These are phyloP conservation scores for Halocynthia aurantium DNA, from an alignment of 23 tunicate species.

Conservation along the genomic window DNA sequence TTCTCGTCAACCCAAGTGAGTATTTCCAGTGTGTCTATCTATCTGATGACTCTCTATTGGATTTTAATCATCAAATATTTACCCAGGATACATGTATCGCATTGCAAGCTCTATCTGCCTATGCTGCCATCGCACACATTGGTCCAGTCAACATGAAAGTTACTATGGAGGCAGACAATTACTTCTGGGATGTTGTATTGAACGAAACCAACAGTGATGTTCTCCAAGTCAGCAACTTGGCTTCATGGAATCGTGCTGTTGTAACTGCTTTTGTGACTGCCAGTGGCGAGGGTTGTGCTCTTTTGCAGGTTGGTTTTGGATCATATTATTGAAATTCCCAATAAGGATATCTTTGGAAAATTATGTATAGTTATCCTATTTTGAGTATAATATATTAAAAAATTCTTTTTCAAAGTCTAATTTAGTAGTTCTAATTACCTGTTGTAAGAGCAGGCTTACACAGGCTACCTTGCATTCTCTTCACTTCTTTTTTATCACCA, in stretches of 20 bases:
- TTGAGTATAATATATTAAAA: too few species aligned
- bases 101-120: constrained; percentile 86
- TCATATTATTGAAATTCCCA: too few species aligned
- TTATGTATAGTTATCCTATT: background rate
- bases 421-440: too few species aligned
- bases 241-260: constrained; percentile 41
- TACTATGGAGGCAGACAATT: constrained; percentile 40
- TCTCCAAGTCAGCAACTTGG: constrained; percentile 48
- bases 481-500: too few species aligned
- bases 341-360: background rate
- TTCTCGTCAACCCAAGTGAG: constrained; percentile 89
- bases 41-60: background rate
- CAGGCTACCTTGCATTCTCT: too few species aligned
- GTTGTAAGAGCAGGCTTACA: too few species aligned
- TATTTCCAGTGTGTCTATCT: background rate
- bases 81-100: constrained; percentile 93
- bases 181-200: constrained; percentile 16
- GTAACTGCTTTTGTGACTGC: constrained; percentile 62
- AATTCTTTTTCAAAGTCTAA: too few species aligned
- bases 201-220: constrained; percentile 83
- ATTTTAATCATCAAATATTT: background rate
- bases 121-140: constrained; percentile 74
- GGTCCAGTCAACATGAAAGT: constrained; percentile 69
- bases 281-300: constrained; percentile 88
- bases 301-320: constrained; percentile 68